These are phyloP conservation scores for Spizaetus ornatus DNA, from an alignment of 2,113 vertebrate genomes.

Conservation along the genomic window DNA sequence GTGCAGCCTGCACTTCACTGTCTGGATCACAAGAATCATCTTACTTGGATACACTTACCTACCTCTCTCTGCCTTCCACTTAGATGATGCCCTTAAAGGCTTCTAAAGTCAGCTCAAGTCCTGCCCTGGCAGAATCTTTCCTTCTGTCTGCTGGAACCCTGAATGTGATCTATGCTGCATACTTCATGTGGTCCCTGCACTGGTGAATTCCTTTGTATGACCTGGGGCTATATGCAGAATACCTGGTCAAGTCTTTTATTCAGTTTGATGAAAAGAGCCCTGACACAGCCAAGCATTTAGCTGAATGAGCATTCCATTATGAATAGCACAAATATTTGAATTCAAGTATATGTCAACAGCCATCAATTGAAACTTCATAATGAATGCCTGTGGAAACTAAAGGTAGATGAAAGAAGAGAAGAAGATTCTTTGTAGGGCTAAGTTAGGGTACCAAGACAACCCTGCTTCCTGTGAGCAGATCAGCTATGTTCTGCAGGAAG, in stretches of 20 bases:
- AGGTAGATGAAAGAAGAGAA: constrained; percentile 56
- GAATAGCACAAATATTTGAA: constrained; percentile 76
- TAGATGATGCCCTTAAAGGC: background rate
- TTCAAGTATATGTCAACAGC: constrained; percentile 62
- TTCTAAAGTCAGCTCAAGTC: background rate
- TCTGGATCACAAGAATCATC: background rate
- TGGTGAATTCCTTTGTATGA: constrained; percentile 17
- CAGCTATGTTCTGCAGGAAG: background rate
- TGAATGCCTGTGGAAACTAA: constrained; percentile 71
- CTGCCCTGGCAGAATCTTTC: background rate
- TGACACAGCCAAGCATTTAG: constrained; percentile 50
- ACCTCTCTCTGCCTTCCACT: background rate
- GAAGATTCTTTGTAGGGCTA: background rate
- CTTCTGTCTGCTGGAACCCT: background rate
- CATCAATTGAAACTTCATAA: constrained; percentile 63
- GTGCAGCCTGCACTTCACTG: background rate
- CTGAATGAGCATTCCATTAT: constrained; percentile 55
- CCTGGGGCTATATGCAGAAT: constrained; percentile 27
- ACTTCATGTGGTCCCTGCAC: background rate
- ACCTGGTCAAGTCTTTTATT: constrained; percentile 60
- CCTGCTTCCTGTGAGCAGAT: background rate
- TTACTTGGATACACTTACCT: background rate
- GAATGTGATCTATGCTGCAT: background rate
- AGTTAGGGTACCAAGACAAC: background rate
- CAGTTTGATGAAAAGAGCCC: constrained; percentile 51